Base-by-base conservation (phyloP, 2,888 invertebrate species). In the Lasioglossum morio region DNA sequence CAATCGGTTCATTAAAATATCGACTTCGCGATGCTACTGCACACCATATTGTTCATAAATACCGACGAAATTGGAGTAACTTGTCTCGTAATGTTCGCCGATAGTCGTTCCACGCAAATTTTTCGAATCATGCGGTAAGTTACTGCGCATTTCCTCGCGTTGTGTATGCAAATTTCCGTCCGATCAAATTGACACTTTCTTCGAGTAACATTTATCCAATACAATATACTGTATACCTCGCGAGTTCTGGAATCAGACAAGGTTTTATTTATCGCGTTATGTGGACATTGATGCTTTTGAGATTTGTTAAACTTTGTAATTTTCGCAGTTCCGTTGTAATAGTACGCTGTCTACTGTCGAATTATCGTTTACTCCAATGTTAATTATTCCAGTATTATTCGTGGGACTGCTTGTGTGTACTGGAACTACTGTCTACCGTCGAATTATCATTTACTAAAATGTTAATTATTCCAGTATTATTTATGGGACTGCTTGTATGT, bases 11-110 rank as follows among this genome's bases (percentile, higher is more conserved):
- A 63, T 60, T 87, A 73, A 83, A 85, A 48, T 34, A 63, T 37
- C n/a, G 14, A 10, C 72, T 34, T 60, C 19, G n/a, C 46, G 34
- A 40, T 70, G 72, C 30, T 72, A 60, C 19, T 19, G 34, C 19
- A 70, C 73, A 46, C 14, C 16, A n/a, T 57, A 82, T 79, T 85
- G 69, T 86, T 77, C 81, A 85, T 84, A 86, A 86, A 85, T 78
- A 84, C 57, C 70, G 48, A 14, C 14, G 30, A 86, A 77, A 85
- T 79, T 77, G 73, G 75, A 63, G 77, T 60, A 86, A 53, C 60
- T 57, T 34, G 63, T 79, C 46, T 34, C 27, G 0, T 10, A 57
- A 81, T 81, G 34, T 34, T 19, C 12, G 27, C 1, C 46, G 57
- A 57, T 57, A 37, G 34, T 34, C 48, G n/a, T 37, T 30, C 27